These are phyloP conservation scores for Ictalurus furcatus DNA, from an alignment of 2,113 vertebrate genomes.

Conservation along the genomic window DNA sequence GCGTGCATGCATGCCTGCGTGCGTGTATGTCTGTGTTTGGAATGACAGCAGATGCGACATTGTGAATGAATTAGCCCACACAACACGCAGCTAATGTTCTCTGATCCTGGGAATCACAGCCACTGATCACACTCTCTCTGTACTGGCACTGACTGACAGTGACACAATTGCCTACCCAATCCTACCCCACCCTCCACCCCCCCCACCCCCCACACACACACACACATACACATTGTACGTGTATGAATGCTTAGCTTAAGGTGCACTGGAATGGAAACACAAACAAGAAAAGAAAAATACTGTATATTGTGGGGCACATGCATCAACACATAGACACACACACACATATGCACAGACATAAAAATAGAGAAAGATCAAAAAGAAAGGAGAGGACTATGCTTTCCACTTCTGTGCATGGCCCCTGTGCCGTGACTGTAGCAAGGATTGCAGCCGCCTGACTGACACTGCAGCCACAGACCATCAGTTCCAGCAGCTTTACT, in stretches of 20 bases:
- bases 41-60: constrained; percentile 17
- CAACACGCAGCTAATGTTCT: constrained; percentile 32
- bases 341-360: neutral
- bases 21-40: neutral
- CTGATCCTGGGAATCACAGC: neutral
- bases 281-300: neutral
- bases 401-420: neutral
- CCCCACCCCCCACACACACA: neutral
- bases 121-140: neutral
- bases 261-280: neutral
- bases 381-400: neutral
- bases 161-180: neutral
- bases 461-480: neutral
- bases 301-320: neutral
- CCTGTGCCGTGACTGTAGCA: neutral
- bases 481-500: constrained; percentile 24
- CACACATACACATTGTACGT: neutral
- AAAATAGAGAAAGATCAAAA: neutral
- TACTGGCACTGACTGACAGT: constrained; percentile 29
- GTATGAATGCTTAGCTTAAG: neutral
- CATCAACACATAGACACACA: too few relatives aligned
- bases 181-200: too few relatives aligned
- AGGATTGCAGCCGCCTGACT: neutral
- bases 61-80: constrained; percentile 33
- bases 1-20: neutral